Conservation (phyloP, 2,888 invertebrate genomes). For the Timandra comae region DNA sequence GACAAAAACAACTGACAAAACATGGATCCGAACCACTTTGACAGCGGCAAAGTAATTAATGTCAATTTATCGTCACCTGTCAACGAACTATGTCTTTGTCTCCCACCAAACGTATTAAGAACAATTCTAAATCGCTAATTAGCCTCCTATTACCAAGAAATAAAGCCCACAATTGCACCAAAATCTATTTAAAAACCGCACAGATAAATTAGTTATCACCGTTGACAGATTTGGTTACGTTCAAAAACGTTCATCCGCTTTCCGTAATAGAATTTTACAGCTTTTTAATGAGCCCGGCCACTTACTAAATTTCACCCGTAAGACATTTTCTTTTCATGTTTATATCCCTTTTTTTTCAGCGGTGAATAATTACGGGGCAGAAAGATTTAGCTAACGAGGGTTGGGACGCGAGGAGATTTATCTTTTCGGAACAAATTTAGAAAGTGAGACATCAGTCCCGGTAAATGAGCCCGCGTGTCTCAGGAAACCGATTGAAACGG, state of each 20-base stretch:
- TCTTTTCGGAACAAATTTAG: conserved; percentile 73
- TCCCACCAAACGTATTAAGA: conserved; percentile 37
- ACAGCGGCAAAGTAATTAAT: conserved; percentile 61
- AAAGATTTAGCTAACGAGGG: conserved; percentile 71
- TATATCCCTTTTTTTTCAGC: conserved; percentile 43
- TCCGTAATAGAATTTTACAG: conserved; percentile 68
- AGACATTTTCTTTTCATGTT: conserved; percentile 64
- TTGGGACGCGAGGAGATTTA: conserved; percentile 66
- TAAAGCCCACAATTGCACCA: conserved; percentile 33
- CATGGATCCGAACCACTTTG: conserved; percentile 38
- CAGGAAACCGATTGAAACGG: conserved; percentile 57
- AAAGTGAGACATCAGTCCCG: conserved; percentile 69
- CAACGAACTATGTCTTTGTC: conserved; percentile 52
- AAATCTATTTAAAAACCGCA: conserved; percentile 16
- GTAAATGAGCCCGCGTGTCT: conserved; percentile 39
- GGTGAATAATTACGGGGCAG: conserved; percentile 66
- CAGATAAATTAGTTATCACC: conserved; percentile 16
- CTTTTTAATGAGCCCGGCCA: conserved; percentile 70
- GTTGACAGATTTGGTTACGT: conserved; percentile 26
- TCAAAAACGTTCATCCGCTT: conserved; percentile 45
- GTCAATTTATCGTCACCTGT: conserved; percentile 68
- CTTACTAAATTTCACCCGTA: conserved; percentile 62
- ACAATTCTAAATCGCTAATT: conserved; percentile 25
- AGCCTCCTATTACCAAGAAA: conserved; percentile 17
- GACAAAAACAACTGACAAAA: conserved; percentile 33